These are phyloP conservation scores for Euphydryas editha DNA, from an alignment of 2,888 invertebrate genomes.

Conservation along the genomic window DNA sequence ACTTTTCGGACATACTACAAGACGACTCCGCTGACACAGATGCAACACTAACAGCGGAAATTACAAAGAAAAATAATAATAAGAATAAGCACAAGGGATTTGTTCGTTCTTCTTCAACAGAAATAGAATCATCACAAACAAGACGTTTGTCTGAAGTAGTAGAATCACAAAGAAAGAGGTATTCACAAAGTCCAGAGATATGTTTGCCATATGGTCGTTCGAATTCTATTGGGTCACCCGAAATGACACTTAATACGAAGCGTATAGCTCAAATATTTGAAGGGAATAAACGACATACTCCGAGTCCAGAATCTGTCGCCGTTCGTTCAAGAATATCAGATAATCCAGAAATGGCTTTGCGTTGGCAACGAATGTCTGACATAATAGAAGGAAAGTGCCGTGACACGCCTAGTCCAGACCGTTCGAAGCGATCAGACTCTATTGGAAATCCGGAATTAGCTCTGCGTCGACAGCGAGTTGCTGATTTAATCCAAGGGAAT, in stretches of 20 bases:
- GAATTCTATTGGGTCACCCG: constrained; percentile 61
- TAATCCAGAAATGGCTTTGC: constrained; percentile 61
- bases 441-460: constrained; percentile 68
- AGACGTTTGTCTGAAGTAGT: constrained; percentile 58
- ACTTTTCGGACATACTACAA: constrained; percentile 55
- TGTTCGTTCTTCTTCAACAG: constrained; percentile 48
- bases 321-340: constrained; percentile 56
- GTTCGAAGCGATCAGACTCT: constrained; percentile 54
- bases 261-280: constrained; percentile 70
- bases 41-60: constrained; percentile 51
- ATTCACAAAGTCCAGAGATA: constrained; percentile 60
- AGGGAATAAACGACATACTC: constrained; percentile 58
- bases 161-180: constrained; percentile 50
- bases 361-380: constrained; percentile 67
- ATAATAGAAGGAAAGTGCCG: constrained; percentile 68
- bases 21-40: constrained; percentile 67
- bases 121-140: constrained; percentile 48
- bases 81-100: constrained; percentile 45
- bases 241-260: constrained; percentile 56
- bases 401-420: constrained; percentile 61
- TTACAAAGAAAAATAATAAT: constrained; percentile 45
- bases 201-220: constrained; percentile 53
- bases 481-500: constrained; percentile 61
- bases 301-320: constrained; percentile 59
- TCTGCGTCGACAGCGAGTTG: constrained; percentile 63